Evolutionary conservation across 2,888 invertebrate species (phyloP).

Genomic region (Stenolophus ochropezus): DNA sequence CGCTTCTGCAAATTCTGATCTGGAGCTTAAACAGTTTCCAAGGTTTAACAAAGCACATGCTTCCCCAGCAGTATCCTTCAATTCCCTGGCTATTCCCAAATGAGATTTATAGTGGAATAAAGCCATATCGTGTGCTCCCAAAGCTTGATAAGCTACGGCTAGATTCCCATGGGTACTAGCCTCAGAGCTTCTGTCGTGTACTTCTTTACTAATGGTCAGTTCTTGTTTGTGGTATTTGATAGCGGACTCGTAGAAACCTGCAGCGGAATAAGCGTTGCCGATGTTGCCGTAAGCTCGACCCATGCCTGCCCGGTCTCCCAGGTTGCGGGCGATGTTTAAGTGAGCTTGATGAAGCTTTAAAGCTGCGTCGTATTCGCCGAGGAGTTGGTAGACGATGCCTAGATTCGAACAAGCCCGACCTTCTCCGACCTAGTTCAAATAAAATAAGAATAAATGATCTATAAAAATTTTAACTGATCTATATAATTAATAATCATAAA

Average conservation of each 20-base stretch:
- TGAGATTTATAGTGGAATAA: slow-evolving; percentile 94
- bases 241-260: slow-evolving; percentile 95
- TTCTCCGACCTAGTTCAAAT: slow-evolving; percentile 80
- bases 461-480: too few relatives aligned
- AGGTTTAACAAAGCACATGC: slow-evolving; percentile 94
- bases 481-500: too few relatives aligned
- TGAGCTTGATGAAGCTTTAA: slow-evolving; percentile 94
- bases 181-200: slow-evolving; percentile 94
- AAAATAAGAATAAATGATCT: slow-evolving; percentile 66
- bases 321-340: slow-evolving; percentile 87
- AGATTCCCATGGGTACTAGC: slow-evolving; percentile 96
- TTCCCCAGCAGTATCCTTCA: slow-evolving; percentile 95
- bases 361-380: slow-evolving; percentile 94
- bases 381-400: slow-evolving; percentile 90
- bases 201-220: slow-evolving; percentile 94
- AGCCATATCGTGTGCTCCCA: slow-evolving; percentile 97
- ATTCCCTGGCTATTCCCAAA: slow-evolving; percentile 90
- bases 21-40: slow-evolving; percentile 93
- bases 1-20: slow-evolving; percentile 93
- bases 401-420: slow-evolving; percentile 95
- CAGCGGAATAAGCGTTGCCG: slow-evolving; percentile 95
- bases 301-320: slow-evolving; percentile 82
- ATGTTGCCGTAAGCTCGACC: slow-evolving; percentile 73
- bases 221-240: slow-evolving; percentile 98
- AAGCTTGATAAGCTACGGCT: slow-evolving; percentile 94